Evolutionary conservation across 37 sponge, comb jelly and placozoan species (phyloP), one percentile per base, ranked within the genome.

Genomic region (Bolinopsis microptera): DNA sequence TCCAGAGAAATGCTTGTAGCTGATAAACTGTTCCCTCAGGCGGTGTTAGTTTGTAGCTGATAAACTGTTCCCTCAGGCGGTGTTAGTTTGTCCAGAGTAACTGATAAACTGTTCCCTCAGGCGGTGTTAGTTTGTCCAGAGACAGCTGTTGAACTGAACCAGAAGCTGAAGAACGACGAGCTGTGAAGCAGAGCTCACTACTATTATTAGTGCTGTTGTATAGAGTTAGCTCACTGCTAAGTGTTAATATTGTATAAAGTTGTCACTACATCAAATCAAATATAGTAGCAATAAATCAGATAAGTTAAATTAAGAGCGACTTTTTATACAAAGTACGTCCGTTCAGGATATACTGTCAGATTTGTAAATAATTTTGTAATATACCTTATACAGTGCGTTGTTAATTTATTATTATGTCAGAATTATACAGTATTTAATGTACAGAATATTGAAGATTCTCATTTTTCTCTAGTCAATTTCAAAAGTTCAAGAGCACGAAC

Each of bases 141-240:
- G 22, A 86, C 90, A 5, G 32, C 35, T 9, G 37, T 48, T 34
- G 90, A 86, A 26, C 30, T 86, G 90, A 24, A 34, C 41, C 90
- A 86, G 61, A 86, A 86, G 30, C 61, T 86, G 26, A 86, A 86
- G 61, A 86, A 86, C 61, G 90, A 86, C 36, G 90, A 86, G 24
- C 35, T 86, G 35, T 72, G 75, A 72, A 21, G 5, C 75, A 3
- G 21, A 21, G 18, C 68, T 67, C 68, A 67, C 21, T 22, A 21
- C 13, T 21, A n/a, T n/a, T n/a, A n/a, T n/a, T n/a, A n/a, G n/a
- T n/a, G n/a, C n/a, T n/a, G n/a, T n/a, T n/a, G n/a, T n/a, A n/a
- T n/a, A n/a, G 68, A 22, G 68, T 67, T 67, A 22, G 18, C 21
- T 21, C 68, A 67, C 13, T 67, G n/a, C n/a, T n/a, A n/a, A n/a